Conservation (phyloP, 1,140 invertebrate species). For the Matsumurasca onukii region DNA sequence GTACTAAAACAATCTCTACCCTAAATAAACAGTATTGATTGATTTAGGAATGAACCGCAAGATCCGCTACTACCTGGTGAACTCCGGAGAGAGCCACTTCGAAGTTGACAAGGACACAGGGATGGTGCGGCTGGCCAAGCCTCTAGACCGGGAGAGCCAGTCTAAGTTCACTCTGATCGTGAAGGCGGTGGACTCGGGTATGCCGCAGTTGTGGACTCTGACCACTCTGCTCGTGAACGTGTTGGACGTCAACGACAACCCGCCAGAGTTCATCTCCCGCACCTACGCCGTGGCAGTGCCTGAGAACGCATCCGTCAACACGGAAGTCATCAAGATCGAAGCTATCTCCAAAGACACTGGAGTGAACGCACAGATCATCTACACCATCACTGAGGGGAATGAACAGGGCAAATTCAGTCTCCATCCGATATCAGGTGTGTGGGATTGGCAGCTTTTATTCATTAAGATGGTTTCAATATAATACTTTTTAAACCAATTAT, state of each 20-base stretch:
- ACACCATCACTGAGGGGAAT: slow-evolving; percentile 85
- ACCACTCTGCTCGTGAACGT: slow-evolving; percentile 53
- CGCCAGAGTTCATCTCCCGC: slow-evolving; percentile 54
- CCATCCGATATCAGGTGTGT: slow-evolving; percentile 55
- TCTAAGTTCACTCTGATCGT: slow-evolving; percentile 82
- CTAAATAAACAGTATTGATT: no score
- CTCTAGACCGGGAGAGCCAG: slow-evolving; percentile 82
- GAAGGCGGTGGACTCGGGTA: slow-evolving; percentile 68
- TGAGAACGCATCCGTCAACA: slow-evolving; percentile 72
- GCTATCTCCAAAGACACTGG: slow-evolving; percentile 93
- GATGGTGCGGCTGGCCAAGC: slow-evolving; percentile 77
- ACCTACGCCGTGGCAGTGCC: slow-evolving; percentile 67
- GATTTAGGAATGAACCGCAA: slow-evolving; percentile 65
- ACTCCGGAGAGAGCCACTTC: slow-evolving; percentile 66
- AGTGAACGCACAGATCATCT: slow-evolving; percentile 89
- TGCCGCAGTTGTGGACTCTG: slow-evolving; percentile 61
- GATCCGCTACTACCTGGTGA: slow-evolving; percentile 76
- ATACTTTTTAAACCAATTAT: no score
- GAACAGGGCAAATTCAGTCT: slow-evolving; percentile 83
- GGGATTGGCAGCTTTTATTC: not conserved
- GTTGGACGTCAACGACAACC: slow-evolving; percentile 90
- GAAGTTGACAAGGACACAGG: slow-evolving; percentile 73
- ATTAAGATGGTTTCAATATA: no score
- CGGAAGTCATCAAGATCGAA: slow-evolving; percentile 75
- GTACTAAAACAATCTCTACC: no score